Evolutionary conservation across 2,888 invertebrate species (phyloP).

Genomic region (Melanophora roralis): DNA sequence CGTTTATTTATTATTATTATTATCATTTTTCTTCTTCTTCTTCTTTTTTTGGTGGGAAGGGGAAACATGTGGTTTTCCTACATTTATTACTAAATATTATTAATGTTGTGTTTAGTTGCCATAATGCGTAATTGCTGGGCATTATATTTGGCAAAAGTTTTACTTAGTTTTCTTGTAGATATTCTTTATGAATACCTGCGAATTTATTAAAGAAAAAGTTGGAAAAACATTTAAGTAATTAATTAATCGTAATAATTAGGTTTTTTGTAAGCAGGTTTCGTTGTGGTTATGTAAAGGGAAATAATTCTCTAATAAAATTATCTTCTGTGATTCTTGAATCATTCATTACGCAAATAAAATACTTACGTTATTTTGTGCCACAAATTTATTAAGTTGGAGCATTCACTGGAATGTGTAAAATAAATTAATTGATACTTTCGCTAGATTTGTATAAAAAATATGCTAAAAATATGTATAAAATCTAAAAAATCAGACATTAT

Average conservation of each 20-base stretch:
- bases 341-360: no score
- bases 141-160: neutral
- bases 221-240: neutral
- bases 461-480: no score
- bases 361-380: no score
- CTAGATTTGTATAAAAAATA: no score
- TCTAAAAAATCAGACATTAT: no score
- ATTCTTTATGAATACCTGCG: neutral
- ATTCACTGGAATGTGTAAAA: no score
- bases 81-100: neutral
- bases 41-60: neutral
- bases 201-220: neutral
- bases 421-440: no score
- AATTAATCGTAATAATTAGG: neutral
- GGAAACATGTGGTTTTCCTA: neutral
- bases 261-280: neutral
- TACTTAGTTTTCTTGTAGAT: neutral
- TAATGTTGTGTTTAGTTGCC: neutral
- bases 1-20: neutral
- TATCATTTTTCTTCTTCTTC: neutral
- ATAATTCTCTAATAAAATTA: no score
- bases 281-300: no score
- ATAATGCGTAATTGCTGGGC: neutral
- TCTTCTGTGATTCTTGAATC: no score
- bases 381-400: no score